These are phyloP conservation scores for Stomorhina lunata DNA, from an alignment of 2,888 invertebrate species.

Conservation along the genomic window DNA sequence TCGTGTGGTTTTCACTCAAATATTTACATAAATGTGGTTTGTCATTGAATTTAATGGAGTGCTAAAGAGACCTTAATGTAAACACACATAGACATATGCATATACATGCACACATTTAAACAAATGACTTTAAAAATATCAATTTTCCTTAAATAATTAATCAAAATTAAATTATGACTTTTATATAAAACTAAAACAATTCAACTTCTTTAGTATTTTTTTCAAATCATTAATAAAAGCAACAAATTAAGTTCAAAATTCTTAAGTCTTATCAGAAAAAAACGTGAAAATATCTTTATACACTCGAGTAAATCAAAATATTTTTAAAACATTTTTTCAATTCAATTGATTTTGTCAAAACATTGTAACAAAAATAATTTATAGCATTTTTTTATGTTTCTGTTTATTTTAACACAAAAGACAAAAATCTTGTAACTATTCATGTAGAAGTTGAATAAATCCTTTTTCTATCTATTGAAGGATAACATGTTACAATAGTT, in stretches of 20 bases:
- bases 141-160: too few relatives aligned
- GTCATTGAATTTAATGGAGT: background rate
- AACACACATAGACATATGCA: too few relatives aligned
- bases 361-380: background rate
- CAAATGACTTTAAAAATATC: too few relatives aligned
- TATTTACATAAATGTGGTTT: conserved; percentile 17
- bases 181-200: background rate
- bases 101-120: too few relatives aligned
- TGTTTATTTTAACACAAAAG: background rate
- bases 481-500: background rate
- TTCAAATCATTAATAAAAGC: background rate
- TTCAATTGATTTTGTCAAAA: background rate
- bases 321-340: background rate
- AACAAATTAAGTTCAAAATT: background rate
- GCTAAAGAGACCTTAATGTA: too few relatives aligned
- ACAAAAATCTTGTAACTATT: background rate
- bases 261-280: background rate
- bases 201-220: background rate
- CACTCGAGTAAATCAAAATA: background rate
- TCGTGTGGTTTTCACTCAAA: conserved; percentile 20
- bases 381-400: background rate
- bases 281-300: too few relatives aligned
- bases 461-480: background rate
- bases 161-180: background rate
- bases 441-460: background rate